Evolutionary conservation across 2,888 invertebrate species (phyloP).

Genomic region (Crepidodera aurea): DNA sequence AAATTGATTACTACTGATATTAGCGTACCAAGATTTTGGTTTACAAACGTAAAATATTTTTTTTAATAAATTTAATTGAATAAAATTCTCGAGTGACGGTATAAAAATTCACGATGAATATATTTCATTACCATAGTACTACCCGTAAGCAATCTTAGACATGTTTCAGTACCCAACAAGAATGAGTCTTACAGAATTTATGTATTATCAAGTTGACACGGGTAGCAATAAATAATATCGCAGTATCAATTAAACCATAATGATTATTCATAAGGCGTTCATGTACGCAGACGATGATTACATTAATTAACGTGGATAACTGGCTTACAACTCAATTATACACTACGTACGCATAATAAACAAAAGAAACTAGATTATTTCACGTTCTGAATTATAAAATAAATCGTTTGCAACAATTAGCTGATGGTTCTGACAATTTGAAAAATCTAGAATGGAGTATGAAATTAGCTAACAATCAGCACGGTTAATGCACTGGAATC

Average conservation of each 20-base stretch:
- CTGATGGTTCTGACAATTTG: conserved; percentile 24
- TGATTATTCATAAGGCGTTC: conserved; percentile 35
- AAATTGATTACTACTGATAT: too few species aligned
- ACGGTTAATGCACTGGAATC: conserved; percentile 13
- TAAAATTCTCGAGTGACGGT: too few species aligned
- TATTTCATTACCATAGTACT: too few species aligned
- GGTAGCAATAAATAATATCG: conserved; percentile 35
- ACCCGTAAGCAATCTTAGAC: conserved; percentile 1
- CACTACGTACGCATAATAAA: conserved; percentile 39
- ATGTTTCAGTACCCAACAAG: neutral
- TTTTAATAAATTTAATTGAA: too few species aligned
- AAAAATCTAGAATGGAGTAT: conserved; percentile 11
- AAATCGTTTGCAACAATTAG: conserved; percentile 20
- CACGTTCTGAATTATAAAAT: conserved; percentile 19
- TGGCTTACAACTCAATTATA: conserved; percentile 46
- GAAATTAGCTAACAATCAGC: conserved; percentile 11
- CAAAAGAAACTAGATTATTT: conserved; percentile 29
- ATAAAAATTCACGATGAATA: too few species aligned
- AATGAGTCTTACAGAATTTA: neutral
- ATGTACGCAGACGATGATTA: conserved; percentile 43
- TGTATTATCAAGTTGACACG: conserved; percentile 7
- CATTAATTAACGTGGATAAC: conserved; percentile 48
- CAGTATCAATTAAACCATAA: conserved; percentile 31
- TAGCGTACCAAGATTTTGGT: too few species aligned
- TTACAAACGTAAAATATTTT: too few species aligned